Percentiles rank a stretch among this genome's conserved stretches.
These are phyloP conservation scores for Gymnothorax reevesii DNA, from an alignment of 2,797 vertebrate genomes.

Conservation along the genomic window DNA sequence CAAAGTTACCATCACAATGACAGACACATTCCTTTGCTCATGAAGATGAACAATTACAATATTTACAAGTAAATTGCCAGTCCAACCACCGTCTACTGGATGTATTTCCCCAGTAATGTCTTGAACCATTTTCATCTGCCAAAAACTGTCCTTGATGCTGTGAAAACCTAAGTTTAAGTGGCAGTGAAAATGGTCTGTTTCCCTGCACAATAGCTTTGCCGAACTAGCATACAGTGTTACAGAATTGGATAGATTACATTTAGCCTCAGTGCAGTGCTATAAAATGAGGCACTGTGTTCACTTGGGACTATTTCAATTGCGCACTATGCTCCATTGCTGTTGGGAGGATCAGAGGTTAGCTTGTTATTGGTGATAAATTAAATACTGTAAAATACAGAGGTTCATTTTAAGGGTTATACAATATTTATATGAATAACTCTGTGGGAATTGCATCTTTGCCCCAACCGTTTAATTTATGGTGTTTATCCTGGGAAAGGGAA, in stretches of 20 bases:
- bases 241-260: background rate
- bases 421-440: background rate
- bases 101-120: background rate
- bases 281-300: background rate
- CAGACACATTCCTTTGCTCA: background rate
- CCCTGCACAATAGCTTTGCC: background rate
- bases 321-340: background rate
- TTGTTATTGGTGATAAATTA: background rate
- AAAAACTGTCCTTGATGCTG: background rate
- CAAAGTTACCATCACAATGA: background rate
- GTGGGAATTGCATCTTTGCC: constrained; percentile 7
- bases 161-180: background rate
- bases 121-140: background rate
- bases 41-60: background rate
- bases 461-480: background rate
- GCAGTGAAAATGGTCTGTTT: background rate
- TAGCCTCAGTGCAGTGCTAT: background rate
- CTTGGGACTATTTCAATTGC: background rate
- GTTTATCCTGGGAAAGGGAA: background rate
- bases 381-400: background rate
- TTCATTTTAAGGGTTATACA: background rate
- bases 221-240: background rate
- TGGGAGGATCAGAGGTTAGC: background rate
- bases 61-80: background rate
- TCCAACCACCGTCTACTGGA: background rate